Conservation (phyloP, 2,888 invertebrate species). For the Cheilosia impressa region DNA sequence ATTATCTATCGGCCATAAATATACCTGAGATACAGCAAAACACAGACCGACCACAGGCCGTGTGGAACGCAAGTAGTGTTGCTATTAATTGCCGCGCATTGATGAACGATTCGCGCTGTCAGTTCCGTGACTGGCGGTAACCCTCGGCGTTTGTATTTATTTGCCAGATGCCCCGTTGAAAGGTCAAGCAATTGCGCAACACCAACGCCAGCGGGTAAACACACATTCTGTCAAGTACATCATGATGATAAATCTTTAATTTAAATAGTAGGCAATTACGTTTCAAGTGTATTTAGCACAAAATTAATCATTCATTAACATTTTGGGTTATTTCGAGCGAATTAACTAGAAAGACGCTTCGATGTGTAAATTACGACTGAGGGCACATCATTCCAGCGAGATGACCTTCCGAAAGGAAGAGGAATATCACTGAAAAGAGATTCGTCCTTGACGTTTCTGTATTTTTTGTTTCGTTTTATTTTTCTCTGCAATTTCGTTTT, state of each 20-base stretch:
- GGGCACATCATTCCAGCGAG: neutral
- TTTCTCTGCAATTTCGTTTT: too few relatives aligned
- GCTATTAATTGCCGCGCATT: too few relatives aligned
- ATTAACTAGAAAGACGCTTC: constrained; percentile 36
- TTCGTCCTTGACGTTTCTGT: constrained; percentile 23
- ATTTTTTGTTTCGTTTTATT: too few relatives aligned
- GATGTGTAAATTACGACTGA: constrained; percentile 27
- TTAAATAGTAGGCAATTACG: neutral
- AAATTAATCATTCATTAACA: constrained; percentile 23
- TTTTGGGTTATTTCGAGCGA: constrained; percentile 23
- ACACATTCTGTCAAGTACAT: neutral
- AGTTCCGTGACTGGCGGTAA: too few relatives aligned
- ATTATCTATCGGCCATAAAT: too few relatives aligned
- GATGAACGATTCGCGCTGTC: too few relatives aligned
- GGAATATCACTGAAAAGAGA: neutral
- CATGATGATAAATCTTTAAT: neutral
- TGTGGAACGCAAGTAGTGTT: too few relatives aligned
- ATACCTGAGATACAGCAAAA: too few relatives aligned
- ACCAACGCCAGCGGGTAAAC: neutral
- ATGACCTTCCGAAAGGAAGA: constrained; percentile 33
- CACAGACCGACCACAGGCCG: too few relatives aligned
- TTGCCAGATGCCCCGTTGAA: neutral
- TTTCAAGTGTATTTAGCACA: constrained; percentile 3
- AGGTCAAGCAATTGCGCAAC: constrained; percentile 18
- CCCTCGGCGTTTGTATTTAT: neutral